Percentiles rank a stretch among this genome's conserved stretches.
phyloP scores from a whole-genome alignment of 2,888 invertebrate genomes.

The Sturmia bella region DNA sequence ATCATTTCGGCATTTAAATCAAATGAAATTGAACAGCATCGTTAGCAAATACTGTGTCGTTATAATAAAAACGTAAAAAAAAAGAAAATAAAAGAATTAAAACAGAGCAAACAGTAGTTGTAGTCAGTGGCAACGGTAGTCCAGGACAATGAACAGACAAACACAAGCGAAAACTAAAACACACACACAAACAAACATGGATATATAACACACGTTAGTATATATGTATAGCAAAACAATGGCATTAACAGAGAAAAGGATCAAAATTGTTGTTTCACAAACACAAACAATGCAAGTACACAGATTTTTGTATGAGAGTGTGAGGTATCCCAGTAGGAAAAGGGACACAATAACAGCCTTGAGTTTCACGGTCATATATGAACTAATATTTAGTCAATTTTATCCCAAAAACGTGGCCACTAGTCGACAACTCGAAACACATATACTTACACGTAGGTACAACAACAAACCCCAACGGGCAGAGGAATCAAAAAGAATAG shows the following conservation, averaged over 20 bases:
- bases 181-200: background rate
- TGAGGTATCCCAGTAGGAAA: too few relatives aligned
- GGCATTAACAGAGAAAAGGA: conserved; percentile 46
- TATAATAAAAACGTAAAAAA: conserved; percentile 20
- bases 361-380: too few relatives aligned
- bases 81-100: conserved; percentile 12
- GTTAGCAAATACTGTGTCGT: conserved; percentile 51
- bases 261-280: conserved; percentile 17
- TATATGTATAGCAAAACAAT: background rate
- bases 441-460: too few relatives aligned
- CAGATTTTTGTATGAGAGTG: background rate
- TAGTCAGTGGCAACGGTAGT: conserved; percentile 63
- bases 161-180: background rate
- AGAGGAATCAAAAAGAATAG: too few relatives aligned
- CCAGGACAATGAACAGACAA: conserved; percentile 47
- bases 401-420: too few relatives aligned
- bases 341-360: too few relatives aligned
- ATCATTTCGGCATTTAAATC: conserved; percentile 54
- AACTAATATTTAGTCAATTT: too few relatives aligned
- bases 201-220: too few relatives aligned
- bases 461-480: too few relatives aligned
- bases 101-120: conserved; percentile 44
- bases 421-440: too few relatives aligned
- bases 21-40: conserved; percentile 56
- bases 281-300: background rate